Conservation (phyloP, 2,797 vertebrate genomes). For the Naso thynnoides region DNA sequence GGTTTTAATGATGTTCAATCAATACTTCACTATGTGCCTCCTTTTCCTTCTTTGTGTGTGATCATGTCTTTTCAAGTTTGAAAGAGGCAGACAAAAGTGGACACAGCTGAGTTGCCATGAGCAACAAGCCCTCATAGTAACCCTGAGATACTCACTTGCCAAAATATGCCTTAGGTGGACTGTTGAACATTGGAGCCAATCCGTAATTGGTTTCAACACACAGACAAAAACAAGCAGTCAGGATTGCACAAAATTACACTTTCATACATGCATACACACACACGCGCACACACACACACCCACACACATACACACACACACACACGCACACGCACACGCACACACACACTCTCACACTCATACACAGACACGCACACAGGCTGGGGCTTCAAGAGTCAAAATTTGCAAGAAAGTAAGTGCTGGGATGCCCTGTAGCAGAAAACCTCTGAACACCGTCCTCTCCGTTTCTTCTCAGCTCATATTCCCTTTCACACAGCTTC, state of each 20-base stretch:
- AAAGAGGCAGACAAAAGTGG: constrained; percentile 52
- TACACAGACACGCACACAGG: constrained; percentile 15
- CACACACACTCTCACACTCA: constrained; percentile 13
- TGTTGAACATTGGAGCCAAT: constrained; percentile 37
- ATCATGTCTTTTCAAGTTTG: constrained; percentile 40
- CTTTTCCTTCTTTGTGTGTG: constrained; percentile 22
- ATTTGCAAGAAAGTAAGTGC: constrained; percentile 42
- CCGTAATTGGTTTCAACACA: constrained; percentile 34
- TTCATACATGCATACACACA: constrained; percentile 10
- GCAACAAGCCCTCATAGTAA: constrained; percentile 60
- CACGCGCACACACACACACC: constrained; percentile 16
- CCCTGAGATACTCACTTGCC: constrained; percentile 39
- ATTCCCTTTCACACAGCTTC: constrained; percentile 41
- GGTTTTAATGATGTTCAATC: constrained; percentile 41
- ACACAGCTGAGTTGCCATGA: constrained; percentile 63
- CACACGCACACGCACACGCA: not conserved
- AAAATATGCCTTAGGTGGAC: constrained; percentile 50
- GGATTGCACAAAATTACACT: constrained; percentile 27
- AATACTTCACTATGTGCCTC: constrained; percentile 34
- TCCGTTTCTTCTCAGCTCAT: constrained; percentile 36
- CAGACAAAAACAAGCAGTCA: constrained; percentile 27
- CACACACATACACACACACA: constrained; percentile 2
- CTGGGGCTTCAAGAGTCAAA: constrained; percentile 38
- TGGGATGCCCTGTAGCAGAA: constrained; percentile 49
- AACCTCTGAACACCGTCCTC: constrained; percentile 36